phyloP scores from a whole-genome alignment of 2,888 invertebrate species.

The Gasteruption jaculator region DNA sequence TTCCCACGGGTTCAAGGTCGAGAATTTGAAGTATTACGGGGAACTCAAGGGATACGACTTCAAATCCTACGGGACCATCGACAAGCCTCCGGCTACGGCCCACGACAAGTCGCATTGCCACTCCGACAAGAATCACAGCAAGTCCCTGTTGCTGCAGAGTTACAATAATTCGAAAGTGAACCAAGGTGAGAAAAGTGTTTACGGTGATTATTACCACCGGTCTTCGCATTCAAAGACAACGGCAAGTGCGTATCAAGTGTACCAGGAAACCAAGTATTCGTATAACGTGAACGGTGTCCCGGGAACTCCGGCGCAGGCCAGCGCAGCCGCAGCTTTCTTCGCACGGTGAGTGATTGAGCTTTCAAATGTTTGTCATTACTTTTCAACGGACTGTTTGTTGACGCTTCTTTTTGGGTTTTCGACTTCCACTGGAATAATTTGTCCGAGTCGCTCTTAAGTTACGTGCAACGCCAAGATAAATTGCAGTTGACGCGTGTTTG shows the following conservation, averaged over 20 bases:
- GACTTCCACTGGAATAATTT: too few relatives aligned
- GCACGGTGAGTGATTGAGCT: slow-evolving; percentile 56
- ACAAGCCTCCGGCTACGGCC: slow-evolving; percentile 32
- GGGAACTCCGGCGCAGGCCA: slow-evolving; percentile 55
- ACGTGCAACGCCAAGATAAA: too few relatives aligned
- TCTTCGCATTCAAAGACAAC: slow-evolving; percentile 36
- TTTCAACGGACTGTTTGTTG: too few relatives aligned
- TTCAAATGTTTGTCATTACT: not conserved
- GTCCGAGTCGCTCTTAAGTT: too few relatives aligned
- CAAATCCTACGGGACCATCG: slow-evolving; percentile 44
- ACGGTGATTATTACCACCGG: slow-evolving; percentile 41
- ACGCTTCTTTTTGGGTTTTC: too few relatives aligned
- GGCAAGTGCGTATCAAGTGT: slow-evolving; percentile 39
- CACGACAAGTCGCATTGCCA: slow-evolving; percentile 42
- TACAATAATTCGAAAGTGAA: too few relatives aligned
- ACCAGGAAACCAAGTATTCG: slow-evolving; percentile 55
- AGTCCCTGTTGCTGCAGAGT: slow-evolving; percentile 30
- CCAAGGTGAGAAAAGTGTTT: slow-evolving; percentile 35
- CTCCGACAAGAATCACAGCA: slow-evolving; percentile 36
- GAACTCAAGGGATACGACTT: slow-evolving; percentile 45
- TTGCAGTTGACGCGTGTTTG: too few relatives aligned
- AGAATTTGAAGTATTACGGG: slow-evolving; percentile 45
- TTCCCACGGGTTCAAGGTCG: slow-evolving; percentile 39
- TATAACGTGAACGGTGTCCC: slow-evolving; percentile 56
- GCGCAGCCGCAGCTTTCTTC: slow-evolving; percentile 60